A percentile compares a stretch with the other conserved stretches of the same genome.
phyloP scores from a whole-genome alignment of 2,797 vertebrate genomes.

The Acrossocheilus fasciatus region DNA sequence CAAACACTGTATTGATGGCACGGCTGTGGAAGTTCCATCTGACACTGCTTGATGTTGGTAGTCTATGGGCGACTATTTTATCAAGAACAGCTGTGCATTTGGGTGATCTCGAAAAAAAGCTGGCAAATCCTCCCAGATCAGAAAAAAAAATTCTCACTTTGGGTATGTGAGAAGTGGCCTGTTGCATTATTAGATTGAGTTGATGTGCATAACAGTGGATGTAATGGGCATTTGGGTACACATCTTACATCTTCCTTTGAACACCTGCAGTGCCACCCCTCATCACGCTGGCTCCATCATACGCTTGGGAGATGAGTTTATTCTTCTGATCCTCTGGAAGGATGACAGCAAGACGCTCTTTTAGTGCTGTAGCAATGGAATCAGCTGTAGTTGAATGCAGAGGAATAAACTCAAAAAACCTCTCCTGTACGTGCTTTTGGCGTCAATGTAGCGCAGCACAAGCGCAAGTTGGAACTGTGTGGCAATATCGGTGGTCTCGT shows the following conservation, averaged over 20 bases:
- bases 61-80: slow-evolving; percentile 22
- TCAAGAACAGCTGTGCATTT: slow-evolving; percentile 44
- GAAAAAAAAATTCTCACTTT: slow-evolving; percentile 38
- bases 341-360: slow-evolving; percentile 39
- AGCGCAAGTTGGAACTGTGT: slow-evolving; percentile 43
- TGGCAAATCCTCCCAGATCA: slow-evolving; percentile 51
- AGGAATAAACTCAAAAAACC: slow-evolving; percentile 47
- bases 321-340: slow-evolving; percentile 40
- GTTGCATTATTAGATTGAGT: slow-evolving; percentile 15
- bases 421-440: slow-evolving; percentile 47
- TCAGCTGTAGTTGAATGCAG: slow-evolving; percentile 38
- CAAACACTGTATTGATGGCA: slow-evolving; percentile 36
- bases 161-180: slow-evolving; percentile 4
- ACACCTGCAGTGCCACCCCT: slow-evolving; percentile 42
- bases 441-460: slow-evolving; percentile 54
- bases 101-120: slow-evolving; percentile 43
- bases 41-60: slow-evolving; percentile 16
- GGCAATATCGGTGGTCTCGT: slow-evolving; percentile 1
- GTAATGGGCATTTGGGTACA: slow-evolving; percentile 53
- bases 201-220: slow-evolving; percentile 53
- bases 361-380: slow-evolving; percentile 37
- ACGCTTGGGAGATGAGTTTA: slow-evolving; percentile 47
- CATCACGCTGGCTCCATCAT: slow-evolving; percentile 51
- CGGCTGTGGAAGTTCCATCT: slow-evolving; percentile 46
- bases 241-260: slow-evolving; percentile 46